Evolutionary conservation across 2,797 vertebrate genomes (phyloP).

Genomic region (Nannoperca obscura): DNA sequence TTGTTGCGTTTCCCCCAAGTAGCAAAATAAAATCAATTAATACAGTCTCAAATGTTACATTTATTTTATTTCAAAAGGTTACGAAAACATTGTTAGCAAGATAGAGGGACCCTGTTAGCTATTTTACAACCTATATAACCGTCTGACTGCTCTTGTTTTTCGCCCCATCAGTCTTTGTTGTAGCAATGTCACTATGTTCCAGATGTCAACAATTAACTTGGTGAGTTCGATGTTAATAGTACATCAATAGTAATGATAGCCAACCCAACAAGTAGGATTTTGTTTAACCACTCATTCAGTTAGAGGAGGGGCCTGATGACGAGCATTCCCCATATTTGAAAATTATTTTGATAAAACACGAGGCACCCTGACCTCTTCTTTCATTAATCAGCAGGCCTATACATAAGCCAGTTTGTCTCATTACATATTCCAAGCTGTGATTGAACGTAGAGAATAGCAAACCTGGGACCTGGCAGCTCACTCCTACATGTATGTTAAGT

Average conservation of each 20-base stretch:
- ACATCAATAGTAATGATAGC: background rate
- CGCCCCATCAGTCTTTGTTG: background rate
- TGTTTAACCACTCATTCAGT: conserved; percentile 29
- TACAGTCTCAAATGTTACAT: too few species aligned
- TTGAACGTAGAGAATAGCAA: conserved; percentile 50
- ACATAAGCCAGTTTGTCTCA: conserved; percentile 61
- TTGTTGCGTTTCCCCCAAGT: background rate
- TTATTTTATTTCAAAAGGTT: background rate
- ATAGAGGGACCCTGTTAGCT: background rate
- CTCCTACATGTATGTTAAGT: conserved; percentile 40
- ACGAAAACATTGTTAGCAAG: background rate
- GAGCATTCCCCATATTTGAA: conserved; percentile 52
- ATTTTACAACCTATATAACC: too few species aligned
- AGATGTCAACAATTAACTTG: background rate
- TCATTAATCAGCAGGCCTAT: conserved; percentile 73
- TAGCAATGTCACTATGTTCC: background rate
- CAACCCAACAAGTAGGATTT: conserved; percentile 7
- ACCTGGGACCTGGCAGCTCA: conserved; percentile 32
- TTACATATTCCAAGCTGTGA: conserved; percentile 71
- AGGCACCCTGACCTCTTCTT: conserved; percentile 62
- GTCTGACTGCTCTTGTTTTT: background rate
- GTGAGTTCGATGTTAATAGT: background rate
- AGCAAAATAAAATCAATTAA: background rate
- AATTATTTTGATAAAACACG: too few species aligned
- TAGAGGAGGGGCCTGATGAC: conserved; percentile 34